Conservation (phyloP, 2,888 invertebrate species). For the Drosophila algonquin region DNA sequence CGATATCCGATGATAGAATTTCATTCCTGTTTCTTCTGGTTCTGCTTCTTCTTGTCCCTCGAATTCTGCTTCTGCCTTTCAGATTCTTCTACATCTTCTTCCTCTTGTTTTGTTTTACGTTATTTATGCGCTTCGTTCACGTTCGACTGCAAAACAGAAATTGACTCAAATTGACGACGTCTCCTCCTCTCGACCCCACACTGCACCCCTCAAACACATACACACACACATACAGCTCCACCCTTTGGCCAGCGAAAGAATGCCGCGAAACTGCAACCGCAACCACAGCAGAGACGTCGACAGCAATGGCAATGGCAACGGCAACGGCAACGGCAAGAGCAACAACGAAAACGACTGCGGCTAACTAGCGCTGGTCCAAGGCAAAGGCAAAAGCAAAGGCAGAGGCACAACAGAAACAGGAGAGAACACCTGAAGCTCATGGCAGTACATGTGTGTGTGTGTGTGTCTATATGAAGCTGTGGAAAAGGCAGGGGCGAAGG, state of each 20-base stretch:
- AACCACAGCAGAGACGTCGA: constrained; percentile 17
- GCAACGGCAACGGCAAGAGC: constrained; percentile 28
- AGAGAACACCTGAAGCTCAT: constrained; percentile 76
- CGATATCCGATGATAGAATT: background rate
- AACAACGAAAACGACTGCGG: constrained; percentile 43
- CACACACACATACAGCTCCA: background rate
- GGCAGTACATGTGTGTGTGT: constrained; percentile 13
- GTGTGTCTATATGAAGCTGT: constrained; percentile 4
- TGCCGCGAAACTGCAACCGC: constrained; percentile 52
- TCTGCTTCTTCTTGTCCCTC: constrained; percentile 22
- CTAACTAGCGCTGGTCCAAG: constrained; percentile 65
- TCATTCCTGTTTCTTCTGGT: constrained; percentile 1
- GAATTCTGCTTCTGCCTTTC: constrained; percentile 22
- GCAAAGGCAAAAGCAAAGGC: constrained; percentile 23
- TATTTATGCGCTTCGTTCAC: constrained; percentile 75
- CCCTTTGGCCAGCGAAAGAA: constrained; percentile 56
- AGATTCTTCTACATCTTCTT: constrained; percentile 4
- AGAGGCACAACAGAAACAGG: constrained; percentile 62
- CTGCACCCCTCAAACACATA: background rate
- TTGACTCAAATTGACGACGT: constrained; percentile 74
- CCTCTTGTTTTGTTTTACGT: constrained; percentile 55
- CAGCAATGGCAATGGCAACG: constrained; percentile 14
- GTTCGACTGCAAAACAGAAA: constrained; percentile 75
- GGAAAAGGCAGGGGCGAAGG: constrained; percentile 27
- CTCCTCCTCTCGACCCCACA: background rate